Evolutionary conservation across 2,888 invertebrate genomes (phyloP), one percentile per base, ranked within the genome.

Genomic region (Protonemura montana): DNA sequence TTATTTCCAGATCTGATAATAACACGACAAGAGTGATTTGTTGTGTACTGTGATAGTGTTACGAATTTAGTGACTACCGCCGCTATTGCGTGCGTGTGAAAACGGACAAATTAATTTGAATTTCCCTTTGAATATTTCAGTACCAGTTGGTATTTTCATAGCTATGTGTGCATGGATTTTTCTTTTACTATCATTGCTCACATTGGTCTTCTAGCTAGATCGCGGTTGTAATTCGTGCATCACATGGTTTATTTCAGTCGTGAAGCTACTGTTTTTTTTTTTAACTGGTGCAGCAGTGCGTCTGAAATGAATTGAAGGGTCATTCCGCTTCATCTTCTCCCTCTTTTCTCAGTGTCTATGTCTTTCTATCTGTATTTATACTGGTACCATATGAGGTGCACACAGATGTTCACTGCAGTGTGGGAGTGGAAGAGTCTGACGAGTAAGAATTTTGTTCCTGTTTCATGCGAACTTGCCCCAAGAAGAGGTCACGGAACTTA

Each of bases 211-310:
- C 35, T 35, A 6, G 35, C 21, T 59, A 21, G 1, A 2, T 59
- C 59, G 59, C 59, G 59, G 59, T 2, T 59, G 59, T 35, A 35
- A 3, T 35, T 59, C 59, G 59, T 59, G 59, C 59, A 10, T 59
- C 59, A 59, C 59, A 59, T 59, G 59, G 59, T 59, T 59, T 59
- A 59, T 59, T 59, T 59, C 59, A 59, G 59, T 59, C 59, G 21
- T 59, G 59, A 59, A 59, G 59, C 59, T 59, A 59, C 59, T 59
- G 59, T 59, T 59, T 59, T 59, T 59, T 59, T 59, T 59, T 59
- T 59, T 59, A 59, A 16, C 59, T 59, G 21, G 59, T 59, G 59
- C 59, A 59, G 16, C 21, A 59, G 59, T 59, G 59, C 21, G 59
- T 10, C 59, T 59, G 59, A 59, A 59, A 59, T 59, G 21, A 59